Conservation (phyloP, 1,140 invertebrate genomes). For the Goniozus legneri region DNA sequence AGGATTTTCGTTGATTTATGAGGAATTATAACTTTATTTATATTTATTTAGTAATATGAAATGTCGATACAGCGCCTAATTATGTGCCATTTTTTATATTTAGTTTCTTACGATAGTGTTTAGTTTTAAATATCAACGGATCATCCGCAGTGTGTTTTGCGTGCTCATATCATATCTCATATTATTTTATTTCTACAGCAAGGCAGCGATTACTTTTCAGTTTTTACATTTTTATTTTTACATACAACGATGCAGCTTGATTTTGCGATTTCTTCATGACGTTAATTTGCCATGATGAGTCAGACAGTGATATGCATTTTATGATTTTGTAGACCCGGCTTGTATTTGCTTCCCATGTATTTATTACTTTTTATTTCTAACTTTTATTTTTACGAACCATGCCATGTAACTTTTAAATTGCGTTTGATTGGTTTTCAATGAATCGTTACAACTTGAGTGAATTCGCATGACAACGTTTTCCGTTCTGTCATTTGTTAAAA, state of each 20-base stretch:
- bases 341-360: slow-evolving; percentile 7
- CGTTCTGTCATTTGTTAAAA: too few species aligned
- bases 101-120: too few species aligned
- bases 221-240: slow-evolving; percentile 26
- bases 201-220: slow-evolving; percentile 45
- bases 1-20: not conserved
- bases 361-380: not conserved
- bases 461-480: too few species aligned
- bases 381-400: slow-evolving; percentile 4
- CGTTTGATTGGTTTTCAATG: not conserved
- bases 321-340: too few species aligned
- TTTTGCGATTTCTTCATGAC: slow-evolving; percentile 17
- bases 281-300: slow-evolving; percentile 30
- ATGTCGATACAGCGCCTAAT: too few species aligned
- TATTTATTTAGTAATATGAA: too few species aligned
- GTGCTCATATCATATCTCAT: too few species aligned
- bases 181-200: slow-evolving; percentile 20
- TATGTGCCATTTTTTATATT: too few species aligned
- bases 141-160: too few species aligned
- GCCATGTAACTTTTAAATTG: not conserved
- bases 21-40: too few species aligned
- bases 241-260: slow-evolving; percentile 10
- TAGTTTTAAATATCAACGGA: too few species aligned
- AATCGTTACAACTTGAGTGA: too few species aligned
- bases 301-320: slow-evolving; percentile 31